Evolutionary conservation across 1,140 invertebrate species (phyloP).

Genomic region (Triops cancriformis): DNA sequence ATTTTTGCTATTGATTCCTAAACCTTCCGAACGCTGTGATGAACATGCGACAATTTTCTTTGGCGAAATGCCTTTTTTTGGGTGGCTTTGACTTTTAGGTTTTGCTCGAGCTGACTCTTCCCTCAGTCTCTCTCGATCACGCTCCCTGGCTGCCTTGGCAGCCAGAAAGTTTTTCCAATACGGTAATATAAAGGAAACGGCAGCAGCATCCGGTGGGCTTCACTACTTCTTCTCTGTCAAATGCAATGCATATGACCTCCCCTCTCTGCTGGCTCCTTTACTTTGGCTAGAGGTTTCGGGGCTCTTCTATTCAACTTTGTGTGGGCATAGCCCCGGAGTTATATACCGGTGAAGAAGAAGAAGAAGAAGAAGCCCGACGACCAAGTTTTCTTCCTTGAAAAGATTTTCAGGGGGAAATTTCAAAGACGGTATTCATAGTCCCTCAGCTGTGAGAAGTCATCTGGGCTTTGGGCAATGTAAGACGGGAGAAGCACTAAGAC

Average conservation of each 20-base stretch:
- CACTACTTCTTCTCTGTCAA: constrained; percentile 13
- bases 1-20: background rate
- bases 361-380: background rate
- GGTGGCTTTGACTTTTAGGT: background rate
- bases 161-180: constrained; percentile 8
- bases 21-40: background rate
- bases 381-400: background rate
- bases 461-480: background rate
- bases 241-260: constrained; percentile 7
- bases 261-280: background rate
- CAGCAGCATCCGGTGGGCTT: constrained; percentile 11
- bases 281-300: background rate
- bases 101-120: background rate
- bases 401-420: background rate
- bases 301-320: background rate
- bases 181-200: constrained; percentile 10
- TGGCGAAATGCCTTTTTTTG: background rate
- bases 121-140: no score
- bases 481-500: constrained; percentile 11
- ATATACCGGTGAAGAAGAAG: background rate
- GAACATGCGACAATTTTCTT: background rate
- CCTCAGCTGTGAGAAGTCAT: constrained; percentile 4
- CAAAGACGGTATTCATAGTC: constrained; percentile 13
- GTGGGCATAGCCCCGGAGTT: background rate
- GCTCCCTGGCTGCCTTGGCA: background rate